Evolutionary conservation across 2,797 vertebrate genomes (phyloP).

Genomic region (Thripadectes ignobilis): DNA sequence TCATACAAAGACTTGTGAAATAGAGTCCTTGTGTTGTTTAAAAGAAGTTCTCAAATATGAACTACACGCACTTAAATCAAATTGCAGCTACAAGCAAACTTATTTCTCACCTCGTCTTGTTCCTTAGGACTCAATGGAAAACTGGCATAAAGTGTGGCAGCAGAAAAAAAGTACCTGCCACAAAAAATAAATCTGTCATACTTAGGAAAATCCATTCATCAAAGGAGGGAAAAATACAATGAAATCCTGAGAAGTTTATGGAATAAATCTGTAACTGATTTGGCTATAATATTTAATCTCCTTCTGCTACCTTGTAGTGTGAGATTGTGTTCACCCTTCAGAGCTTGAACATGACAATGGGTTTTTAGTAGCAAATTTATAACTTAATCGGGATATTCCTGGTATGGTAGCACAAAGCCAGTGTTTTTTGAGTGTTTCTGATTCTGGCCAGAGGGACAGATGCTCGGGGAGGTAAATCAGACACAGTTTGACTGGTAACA

Average conservation of each 20-base stretch:
- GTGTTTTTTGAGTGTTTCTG: neutral
- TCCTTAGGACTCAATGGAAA: slow-evolving; percentile 68
- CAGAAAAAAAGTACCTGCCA: slow-evolving; percentile 64
- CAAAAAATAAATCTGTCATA: slow-evolving; percentile 73
- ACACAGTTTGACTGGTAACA: neutral
- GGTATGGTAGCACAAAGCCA: neutral
- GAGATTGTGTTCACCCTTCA: slow-evolving; percentile 3
- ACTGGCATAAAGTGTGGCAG: slow-evolving; percentile 67
- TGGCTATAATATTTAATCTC: slow-evolving; percentile 59
- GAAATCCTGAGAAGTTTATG: slow-evolving; percentile 60
- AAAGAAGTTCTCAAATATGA: slow-evolving; percentile 15
- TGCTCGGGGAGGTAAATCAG: neutral
- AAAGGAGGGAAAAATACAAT: slow-evolving; percentile 61
- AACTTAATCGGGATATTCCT: slow-evolving; percentile 7
- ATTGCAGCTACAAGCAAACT: slow-evolving; percentile 65
- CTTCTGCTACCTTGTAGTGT: slow-evolving; percentile 8
- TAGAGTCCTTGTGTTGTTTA: slow-evolving; percentile 1
- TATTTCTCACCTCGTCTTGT: slow-evolving; percentile 75
- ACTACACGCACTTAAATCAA: slow-evolving; percentile 60
- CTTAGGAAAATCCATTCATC: slow-evolving; percentile 69
- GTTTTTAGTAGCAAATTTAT: slow-evolving; percentile 30
- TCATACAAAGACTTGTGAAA: slow-evolving; percentile 25
- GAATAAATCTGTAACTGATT: slow-evolving; percentile 69
- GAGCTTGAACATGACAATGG: slow-evolving; percentile 36
- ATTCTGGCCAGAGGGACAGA: neutral